Evolutionary conservation across 2,797 vertebrate species (phyloP), one percentile per base, ranked within the genome.

Genomic region (Esox lucius): DNA sequence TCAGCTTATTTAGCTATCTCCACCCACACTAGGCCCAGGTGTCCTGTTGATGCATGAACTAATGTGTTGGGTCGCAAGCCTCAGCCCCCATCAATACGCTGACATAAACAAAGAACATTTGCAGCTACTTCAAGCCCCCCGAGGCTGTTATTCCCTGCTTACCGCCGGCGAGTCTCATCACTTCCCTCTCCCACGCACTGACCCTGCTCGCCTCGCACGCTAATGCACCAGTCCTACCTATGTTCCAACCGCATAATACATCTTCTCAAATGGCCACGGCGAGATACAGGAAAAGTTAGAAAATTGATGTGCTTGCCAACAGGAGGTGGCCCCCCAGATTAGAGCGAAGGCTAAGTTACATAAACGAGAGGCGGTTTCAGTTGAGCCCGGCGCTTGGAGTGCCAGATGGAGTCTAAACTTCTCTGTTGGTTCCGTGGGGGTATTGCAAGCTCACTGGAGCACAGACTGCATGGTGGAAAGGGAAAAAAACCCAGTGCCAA

Each of bases 161-260:
- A 12, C 19, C 42, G 67, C 19, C 17, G 39, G 19, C 67, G 19
- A 22, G 67, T 19, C 15, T n/a, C 66, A 46, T 33, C 67, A 8
- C 51, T 53, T 39, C 70, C n/a, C 49, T 22, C 70, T 56, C 70
- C 70, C 53, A 61, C 70, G 31, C 70, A 61, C 51, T 11, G 70
- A 59, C 70, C 70, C 33, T 15, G 26, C 53, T 56, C 7, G 56
- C 56, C 56, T 8, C 56, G 22, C 70, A 49, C 70, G 12, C 49
- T 9, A 28, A 39, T 35, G 51, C 68, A 11, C 26, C 61, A 26
- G 35, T 33, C 2, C 17, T 33, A 22, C 26, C 28, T 56, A 26
- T 9, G 56, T 59, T 5, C 56, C 17, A 24, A 24, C n/a, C 9
- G 56, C 22, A 59, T 24, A 2, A 4, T n/a, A 12, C 22, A 24